These are phyloP conservation scores for Sminthopsis crassicaudata DNA, from an alignment of 2,113 vertebrate species.

Conservation along the genomic window DNA sequence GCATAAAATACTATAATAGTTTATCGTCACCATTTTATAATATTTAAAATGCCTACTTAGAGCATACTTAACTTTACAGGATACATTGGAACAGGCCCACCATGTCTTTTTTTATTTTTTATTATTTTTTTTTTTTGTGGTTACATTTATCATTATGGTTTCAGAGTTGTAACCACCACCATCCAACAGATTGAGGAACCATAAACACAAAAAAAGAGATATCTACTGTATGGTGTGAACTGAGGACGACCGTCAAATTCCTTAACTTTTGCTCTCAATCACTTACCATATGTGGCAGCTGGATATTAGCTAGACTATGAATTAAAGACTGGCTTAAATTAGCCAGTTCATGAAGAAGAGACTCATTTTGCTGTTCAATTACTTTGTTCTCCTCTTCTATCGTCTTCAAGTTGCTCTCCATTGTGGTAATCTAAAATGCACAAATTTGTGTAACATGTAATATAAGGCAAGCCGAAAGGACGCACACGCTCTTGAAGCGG, in stretches of 20 bases:
- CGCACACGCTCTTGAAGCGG: slow-evolving; percentile 30
- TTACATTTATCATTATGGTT: slow-evolving; percentile 80
- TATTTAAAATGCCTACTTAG: slow-evolving; percentile 77
- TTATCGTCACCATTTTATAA: slow-evolving; percentile 73
- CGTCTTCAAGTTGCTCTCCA: slow-evolving; percentile 99
- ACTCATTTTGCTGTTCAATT: slow-evolving; percentile 99
- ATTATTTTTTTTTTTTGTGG: slow-evolving; percentile 59
- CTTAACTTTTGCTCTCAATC: slow-evolving; percentile 87
- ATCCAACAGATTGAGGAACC: slow-evolving; percentile 81
- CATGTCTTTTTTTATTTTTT: slow-evolving; percentile 62
- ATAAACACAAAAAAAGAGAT: slow-evolving; percentile 73
- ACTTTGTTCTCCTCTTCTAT: slow-evolving; percentile 99
- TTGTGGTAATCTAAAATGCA: slow-evolving; percentile 95
- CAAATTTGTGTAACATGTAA: slow-evolving; percentile 80
- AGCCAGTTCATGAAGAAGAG: slow-evolving; percentile 98
- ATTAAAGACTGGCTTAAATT: slow-evolving; percentile 99
- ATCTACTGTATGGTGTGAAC: slow-evolving; percentile 77
- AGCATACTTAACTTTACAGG: slow-evolving; percentile 80
- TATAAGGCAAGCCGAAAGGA: slow-evolving; percentile 67
- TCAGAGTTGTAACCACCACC: slow-evolving; percentile 81
- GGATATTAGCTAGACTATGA: slow-evolving; percentile 99
- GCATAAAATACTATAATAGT: slow-evolving; percentile 83
- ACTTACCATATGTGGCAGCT: slow-evolving; percentile 99
- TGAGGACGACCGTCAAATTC: slow-evolving; percentile 79
- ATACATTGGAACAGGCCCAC: slow-evolving; percentile 81